Percentiles rank a stretch among this genome's conserved stretches.
phyloP scores from a whole-genome alignment of 2,888 invertebrate species.

The Baccha elongata region DNA sequence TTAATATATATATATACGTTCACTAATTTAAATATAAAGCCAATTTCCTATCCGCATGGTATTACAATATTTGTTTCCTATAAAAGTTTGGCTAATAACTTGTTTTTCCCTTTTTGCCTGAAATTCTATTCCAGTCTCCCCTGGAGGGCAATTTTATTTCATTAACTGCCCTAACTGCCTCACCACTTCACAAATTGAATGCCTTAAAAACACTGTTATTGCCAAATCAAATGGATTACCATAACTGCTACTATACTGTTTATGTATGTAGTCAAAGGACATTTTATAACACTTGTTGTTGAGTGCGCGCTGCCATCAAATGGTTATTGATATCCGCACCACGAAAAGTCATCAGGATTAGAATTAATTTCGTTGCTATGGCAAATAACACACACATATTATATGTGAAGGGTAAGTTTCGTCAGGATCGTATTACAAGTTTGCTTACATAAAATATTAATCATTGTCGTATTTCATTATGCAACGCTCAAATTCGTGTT shows the following conservation, averaged over 20 bases:
- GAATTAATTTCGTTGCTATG: constrained; percentile 22
- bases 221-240: background rate
- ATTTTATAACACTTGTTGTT: background rate
- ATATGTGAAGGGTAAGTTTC: background rate
- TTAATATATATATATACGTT: too few relatives aligned
- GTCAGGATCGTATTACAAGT: constrained; percentile 24
- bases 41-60: too few relatives aligned
- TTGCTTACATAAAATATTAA: constrained; percentile 35
- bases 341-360: constrained; percentile 33
- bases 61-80: too few relatives aligned
- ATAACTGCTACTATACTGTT: too few relatives aligned
- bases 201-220: constrained; percentile 4
- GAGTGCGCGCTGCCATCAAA: background rate
- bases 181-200: constrained; percentile 3
- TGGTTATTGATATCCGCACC: constrained; percentile 6
- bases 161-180: constrained; percentile 4
- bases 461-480: constrained; percentile 22
- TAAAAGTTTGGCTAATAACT: constrained; percentile 19
- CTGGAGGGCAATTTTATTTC: constrained; percentile 26
- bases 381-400: background rate
- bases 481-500: background rate
- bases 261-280: background rate
- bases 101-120: background rate
- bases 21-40: too few relatives aligned
- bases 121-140: background rate